Evolutionary conservation across 2,797 vertebrate species (phyloP), one percentile per base, ranked within the genome.

Genomic region (Tympanoctomys barrerae): DNA sequence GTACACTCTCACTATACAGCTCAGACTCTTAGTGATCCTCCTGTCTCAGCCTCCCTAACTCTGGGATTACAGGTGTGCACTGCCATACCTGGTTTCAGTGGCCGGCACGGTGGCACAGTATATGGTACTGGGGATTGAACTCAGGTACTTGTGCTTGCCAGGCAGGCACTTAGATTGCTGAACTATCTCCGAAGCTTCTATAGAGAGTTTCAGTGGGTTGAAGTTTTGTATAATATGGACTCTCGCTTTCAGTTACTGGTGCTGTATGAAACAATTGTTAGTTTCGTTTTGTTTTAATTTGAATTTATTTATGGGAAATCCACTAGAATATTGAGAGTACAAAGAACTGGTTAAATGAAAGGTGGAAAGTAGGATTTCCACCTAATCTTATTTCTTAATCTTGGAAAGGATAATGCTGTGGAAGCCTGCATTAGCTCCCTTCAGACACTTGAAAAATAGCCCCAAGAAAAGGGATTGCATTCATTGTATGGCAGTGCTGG

Each of bases 251-350:
- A 49, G 26, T 42, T 75, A 49, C 42, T 80, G 16, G 11, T 52
- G 39, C 9, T 39, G 0, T 36, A 42, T 77, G 83, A 78, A 85
- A 14, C 28, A 61, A 21, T 28, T 19, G 82, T 90, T 54, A 24
- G 21, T 31, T 91, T 54, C 54, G n/a, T 82, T 96, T 75, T 87
- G 13, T 59, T 93, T 59, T 18, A 73, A 90, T 90, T 96, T 80
- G 4, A 89, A 24, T 81, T 88, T 82, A 64, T 26, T 89, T 49
- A 26, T 26, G 8, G 12, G 33, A 78, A 86, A 84, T 57, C 39
- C 24, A 68, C 9, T 21, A 31, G 21, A 71, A 54, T 68, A 64
- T 12, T 42, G 3, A 94, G 6, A 22, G 0, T 13, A 49, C 2
- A 90, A 73, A 75, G 66, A 95, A 52, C 9, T 62, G 26, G 13